Percentiles rank a stretch among this genome's conserved stretches.
phyloP scores from a whole-genome alignment of 2,797 vertebrate genomes.

The Bucorvus abyssinicus region DNA sequence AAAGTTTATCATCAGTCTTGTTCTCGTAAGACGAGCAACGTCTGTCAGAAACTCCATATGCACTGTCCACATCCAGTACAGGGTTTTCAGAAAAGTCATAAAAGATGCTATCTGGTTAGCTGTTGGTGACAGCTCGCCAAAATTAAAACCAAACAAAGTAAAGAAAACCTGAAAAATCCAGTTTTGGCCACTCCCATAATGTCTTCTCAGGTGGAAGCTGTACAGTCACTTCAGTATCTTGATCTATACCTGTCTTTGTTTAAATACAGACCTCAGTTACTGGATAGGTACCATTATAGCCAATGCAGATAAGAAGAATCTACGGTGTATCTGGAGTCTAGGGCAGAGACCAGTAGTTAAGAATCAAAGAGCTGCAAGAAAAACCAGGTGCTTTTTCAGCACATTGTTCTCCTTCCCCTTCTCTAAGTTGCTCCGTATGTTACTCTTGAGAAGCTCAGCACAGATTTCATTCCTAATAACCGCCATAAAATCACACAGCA shows the following conservation, averaged over 20 bases:
- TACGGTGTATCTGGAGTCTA: background rate
- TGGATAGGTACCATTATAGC: background rate
- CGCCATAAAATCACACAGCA: background rate
- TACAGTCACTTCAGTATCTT: background rate
- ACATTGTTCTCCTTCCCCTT: background rate
- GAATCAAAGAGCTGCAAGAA: background rate
- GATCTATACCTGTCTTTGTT: background rate
- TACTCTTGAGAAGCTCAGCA: background rate
- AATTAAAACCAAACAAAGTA: background rate
- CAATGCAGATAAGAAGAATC: background rate
- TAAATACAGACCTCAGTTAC: background rate
- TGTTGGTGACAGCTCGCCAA: background rate
- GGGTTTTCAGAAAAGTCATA: background rate
- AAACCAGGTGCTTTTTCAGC: background rate
- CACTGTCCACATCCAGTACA: background rate
- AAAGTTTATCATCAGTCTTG: background rate
- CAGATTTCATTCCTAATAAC: background rate
- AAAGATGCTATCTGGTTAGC: background rate
- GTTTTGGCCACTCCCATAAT: background rate
- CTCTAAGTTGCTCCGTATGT: background rate
- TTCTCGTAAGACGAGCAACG: background rate
- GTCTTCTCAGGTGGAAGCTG: background rate
- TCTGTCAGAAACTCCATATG: background rate
- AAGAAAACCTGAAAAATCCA: background rate
- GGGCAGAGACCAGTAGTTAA: background rate